Evolutionary conservation across 2,797 vertebrate species (phyloP), one percentile per base, ranked within the genome.

Genomic region (Argentina silus): DNA sequence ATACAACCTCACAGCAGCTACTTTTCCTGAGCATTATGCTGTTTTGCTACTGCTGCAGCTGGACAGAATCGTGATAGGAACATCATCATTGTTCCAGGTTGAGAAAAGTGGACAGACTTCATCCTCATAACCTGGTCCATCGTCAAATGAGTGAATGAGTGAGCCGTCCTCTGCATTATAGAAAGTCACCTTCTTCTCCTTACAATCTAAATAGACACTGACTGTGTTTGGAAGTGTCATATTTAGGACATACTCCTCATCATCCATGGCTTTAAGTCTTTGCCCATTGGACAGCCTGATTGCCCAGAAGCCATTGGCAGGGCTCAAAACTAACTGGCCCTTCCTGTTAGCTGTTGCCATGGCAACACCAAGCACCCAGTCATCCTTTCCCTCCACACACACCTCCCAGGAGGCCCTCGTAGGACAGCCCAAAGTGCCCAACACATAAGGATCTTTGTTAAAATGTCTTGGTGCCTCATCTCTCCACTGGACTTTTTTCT

Each of bases 301-400:
- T 59, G 67, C 51, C 71, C 71, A 73, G 50, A 56, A 73, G 44
- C 64, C 72, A 17, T 60, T 67, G 5, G 14, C 36, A 47, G 72
- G 65, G 21, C 55, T 74, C 14, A 74, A 11, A 48, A n/a, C 23
- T 19, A 74, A 59, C 15, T 68, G 64, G 7, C 65, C 72, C 45
- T 53, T 68, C 45, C 72, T 68, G 11, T 42, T 27, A 27, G 47
- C 44, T 8, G n/a, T 3, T 27, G 50, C 23, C 59, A 2, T 7
- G 51, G 65, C 65, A n/a, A 68, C 72, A 12, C 72, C 72, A 64
- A 74, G 5, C 6, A 74, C 55, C 65, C 72, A 74, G 21, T 74
- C 65, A 2, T 67, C 72, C 21, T 74, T 68, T 19, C 36, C 56
- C 23, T 60, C 56, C 6, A 74, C 72, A 51, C 15, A 15, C 23